Evolutionary conservation across 2,113 vertebrate species (phyloP), one percentile per base, ranked within the genome.

Genomic region (Melanotaenia duboulayi): DNA sequence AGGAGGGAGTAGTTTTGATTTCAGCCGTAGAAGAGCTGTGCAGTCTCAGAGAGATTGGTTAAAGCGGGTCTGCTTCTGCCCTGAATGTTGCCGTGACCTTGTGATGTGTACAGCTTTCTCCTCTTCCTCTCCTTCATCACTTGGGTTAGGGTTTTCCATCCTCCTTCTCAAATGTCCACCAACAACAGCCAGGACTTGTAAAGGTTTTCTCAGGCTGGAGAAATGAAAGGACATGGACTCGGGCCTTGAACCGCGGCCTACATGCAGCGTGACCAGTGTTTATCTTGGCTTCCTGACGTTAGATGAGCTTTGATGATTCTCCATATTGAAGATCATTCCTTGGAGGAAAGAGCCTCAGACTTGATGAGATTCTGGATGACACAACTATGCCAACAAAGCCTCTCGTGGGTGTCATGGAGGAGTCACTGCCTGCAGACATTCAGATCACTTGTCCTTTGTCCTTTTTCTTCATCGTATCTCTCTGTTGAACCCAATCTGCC

Each of bases 351-450:
- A 9, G 35, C 37, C 58, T 1, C 28, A 0, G 12, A n/a, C 11
- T 12, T 59, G 74, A 81, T 20, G n/a, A 54, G 69, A 75, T 71
- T 44, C 9, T 17, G 58, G 58, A 56, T 74, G 84, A 83, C 70
- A 70, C 32, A 59, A 39, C 65, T 79, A 65, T 84, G 83, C 71
- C 79, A 76, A 80, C 74, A 65, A 80, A 63, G 23, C n/a, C 24
- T 56, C 58, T 69, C 23, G 23, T 55, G 68, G 39, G 13, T 68
- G 75, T 81, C 76, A 13, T 56, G 48, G 71, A 80, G 76, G 61
- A 52, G 46, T 39, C 39, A 2, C 16, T 10, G 55, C 54, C 28
- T 9, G 25, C 49, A 80, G 77, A 51, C 55, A 10, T 22, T 35
- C 28, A 28, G 6, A 3, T 28, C 32, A n/a, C 0, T 4, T 39